Conservation (phyloP, 2,113 vertebrate genomes). For the Antechinus flavipes region DNA sequence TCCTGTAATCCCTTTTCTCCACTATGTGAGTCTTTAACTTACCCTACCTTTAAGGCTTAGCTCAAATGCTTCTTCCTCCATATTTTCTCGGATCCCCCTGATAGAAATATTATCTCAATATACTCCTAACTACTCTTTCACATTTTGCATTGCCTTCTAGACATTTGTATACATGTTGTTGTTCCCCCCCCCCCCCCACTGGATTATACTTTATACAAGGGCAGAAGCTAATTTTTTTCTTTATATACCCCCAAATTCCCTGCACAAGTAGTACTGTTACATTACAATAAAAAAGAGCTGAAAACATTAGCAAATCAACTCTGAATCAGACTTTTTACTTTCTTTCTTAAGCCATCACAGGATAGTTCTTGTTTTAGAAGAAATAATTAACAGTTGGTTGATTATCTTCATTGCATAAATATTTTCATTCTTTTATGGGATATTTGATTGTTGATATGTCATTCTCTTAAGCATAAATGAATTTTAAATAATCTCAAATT, state of each 20-base stretch:
- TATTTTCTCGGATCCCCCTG: not conserved
- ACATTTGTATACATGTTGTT: not conserved
- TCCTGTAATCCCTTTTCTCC: no score
- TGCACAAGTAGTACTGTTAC: no score
- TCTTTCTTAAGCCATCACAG: not conserved
- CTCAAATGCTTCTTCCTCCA: not conserved
- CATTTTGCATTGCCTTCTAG: not conserved
- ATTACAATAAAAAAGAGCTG: no score
- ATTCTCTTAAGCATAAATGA: not conserved
- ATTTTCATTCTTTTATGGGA: not conserved
- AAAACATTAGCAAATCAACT: no score
- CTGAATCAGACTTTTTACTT: no score
- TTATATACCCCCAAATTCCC: not conserved
- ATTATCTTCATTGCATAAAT: not conserved
- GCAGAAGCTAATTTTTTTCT: rapidly evolving
- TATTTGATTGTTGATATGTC: not conserved
- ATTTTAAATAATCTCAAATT: not conserved
- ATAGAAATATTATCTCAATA: not conserved
- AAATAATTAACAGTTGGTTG: not conserved
- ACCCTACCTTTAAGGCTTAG: no score
- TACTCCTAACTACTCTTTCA: not conserved
- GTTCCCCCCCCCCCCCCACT: not conserved
- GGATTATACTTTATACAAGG: no score
- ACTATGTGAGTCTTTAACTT: no score
- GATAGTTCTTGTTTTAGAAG: not conserved